These are phyloP conservation scores for Paralichthys olivaceus DNA, from an alignment of 2,113 vertebrate species.

Conservation along the genomic window DNA sequence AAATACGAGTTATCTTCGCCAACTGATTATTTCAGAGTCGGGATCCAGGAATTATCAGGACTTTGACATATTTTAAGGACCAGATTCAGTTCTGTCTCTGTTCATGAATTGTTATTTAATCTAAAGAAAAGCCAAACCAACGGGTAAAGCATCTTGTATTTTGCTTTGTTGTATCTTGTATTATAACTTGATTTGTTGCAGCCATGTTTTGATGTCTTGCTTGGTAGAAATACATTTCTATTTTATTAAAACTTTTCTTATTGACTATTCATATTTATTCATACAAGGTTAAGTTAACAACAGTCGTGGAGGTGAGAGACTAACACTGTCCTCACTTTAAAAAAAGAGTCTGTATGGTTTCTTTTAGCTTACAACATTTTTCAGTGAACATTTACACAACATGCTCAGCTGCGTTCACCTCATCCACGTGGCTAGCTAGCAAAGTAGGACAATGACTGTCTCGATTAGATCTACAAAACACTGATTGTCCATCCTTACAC, in stretches of 20 bases:
- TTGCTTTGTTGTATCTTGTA: not conserved
- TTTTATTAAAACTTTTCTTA: not conserved
- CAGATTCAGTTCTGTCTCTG: not conserved
- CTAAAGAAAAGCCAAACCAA: not conserved
- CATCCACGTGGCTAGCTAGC: not conserved
- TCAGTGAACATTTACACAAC: not conserved
- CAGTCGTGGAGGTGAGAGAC: not conserved
- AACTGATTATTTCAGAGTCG: not conserved
- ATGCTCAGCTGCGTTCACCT: too few relatives aligned
- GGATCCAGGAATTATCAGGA: not conserved
- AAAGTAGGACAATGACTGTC: too few relatives aligned
- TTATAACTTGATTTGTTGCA: not conserved
- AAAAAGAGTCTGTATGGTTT: not conserved
- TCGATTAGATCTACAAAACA: too few relatives aligned
- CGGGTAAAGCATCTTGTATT: not conserved
- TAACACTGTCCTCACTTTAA: not conserved
- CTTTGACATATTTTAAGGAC: not conserved
- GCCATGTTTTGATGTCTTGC: not conserved
- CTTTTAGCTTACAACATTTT: not conserved
- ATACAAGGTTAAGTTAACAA: not conserved
- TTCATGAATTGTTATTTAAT: not conserved
- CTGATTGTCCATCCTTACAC: too few relatives aligned
- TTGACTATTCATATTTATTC: not conserved
- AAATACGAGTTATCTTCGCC: conserved; percentile 7
- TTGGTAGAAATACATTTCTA: not conserved